Evolutionary conservation across 2,113 vertebrate genomes (phyloP).

Genomic region (Dasyornis broadbenti): DNA sequence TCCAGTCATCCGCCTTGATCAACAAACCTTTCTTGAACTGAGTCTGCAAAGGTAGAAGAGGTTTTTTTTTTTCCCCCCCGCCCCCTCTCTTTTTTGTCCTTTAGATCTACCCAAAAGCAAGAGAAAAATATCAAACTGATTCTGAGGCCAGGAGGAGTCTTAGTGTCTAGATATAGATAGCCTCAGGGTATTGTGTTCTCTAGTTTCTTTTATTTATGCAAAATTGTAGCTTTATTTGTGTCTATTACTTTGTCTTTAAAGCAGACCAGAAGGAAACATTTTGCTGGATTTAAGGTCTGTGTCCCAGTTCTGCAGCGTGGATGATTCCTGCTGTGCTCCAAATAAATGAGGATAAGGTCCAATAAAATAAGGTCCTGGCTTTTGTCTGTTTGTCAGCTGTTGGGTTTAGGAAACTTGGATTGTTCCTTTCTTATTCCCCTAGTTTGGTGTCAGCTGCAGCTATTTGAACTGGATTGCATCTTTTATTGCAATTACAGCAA

Average conservation of each 20-base stretch:
- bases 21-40: neutral
- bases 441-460: neutral
- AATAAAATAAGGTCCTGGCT: neutral
- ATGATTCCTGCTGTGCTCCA: neutral
- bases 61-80: neutral
- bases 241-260: neutral
- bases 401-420: neutral
- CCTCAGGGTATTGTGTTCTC: neutral
- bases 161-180: neutral
- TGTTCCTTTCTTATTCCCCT: fast-evolving
- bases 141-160: neutral
- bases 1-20: neutral
- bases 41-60: neutral
- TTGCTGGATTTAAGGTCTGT: neutral
- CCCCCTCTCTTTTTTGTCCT: neutral
- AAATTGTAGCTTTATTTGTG: neutral
- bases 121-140: neutral
- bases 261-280: neutral
- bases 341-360: neutral
- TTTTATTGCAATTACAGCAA: neutral
- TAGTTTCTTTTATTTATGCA: neutral
- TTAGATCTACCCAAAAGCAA: neutral
- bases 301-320: neutral
- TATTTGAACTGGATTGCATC: neutral
- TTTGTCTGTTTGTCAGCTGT: neutral